phyloP scores from a whole-genome alignment of 1,140 invertebrate species.

The Bombus waltoni region DNA sequence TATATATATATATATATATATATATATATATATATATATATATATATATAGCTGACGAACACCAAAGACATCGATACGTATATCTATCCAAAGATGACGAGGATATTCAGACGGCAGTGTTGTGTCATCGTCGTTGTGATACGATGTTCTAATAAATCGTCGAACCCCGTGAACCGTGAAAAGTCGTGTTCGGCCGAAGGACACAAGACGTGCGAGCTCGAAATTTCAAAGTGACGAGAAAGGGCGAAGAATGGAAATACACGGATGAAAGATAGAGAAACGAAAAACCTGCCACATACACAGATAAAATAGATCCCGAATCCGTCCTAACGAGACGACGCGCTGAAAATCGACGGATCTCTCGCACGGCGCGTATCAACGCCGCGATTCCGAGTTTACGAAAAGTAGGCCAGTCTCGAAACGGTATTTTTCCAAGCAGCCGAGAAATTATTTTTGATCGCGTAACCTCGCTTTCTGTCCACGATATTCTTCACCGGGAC shows the following conservation, averaged over 20 bases:
- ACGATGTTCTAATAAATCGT: background rate
- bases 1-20: background rate
- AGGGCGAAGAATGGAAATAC: background rate
- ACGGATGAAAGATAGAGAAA: conserved; percentile 1
- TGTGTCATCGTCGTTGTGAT: background rate
- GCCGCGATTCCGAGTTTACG: background rate
- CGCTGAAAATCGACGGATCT: conserved; percentile 9
- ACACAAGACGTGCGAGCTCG: background rate
- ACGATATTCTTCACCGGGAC: conserved; percentile 9
- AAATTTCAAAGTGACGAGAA: background rate
- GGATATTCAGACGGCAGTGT: conserved; percentile 9
- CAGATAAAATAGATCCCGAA: conserved; percentile 42
- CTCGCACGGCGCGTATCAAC: too few relatives aligned
- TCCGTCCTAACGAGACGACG: conserved; percentile 55
- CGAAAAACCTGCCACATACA: conserved; percentile 27
- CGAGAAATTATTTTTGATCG: conserved; percentile 41
- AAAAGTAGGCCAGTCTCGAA: conserved; percentile 30
- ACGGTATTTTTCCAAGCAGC: conserved; percentile 42
- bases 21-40: background rate
- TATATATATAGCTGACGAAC: conserved; percentile 26
- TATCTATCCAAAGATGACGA: conserved; percentile 70
- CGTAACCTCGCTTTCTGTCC: conserved; percentile 39
- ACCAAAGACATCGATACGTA: conserved; percentile 71
- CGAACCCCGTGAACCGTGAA: background rate
- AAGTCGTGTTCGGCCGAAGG: background rate